Conservation (phyloP, 2,113 vertebrate species). For the Lasiurus cinereus region DNA sequence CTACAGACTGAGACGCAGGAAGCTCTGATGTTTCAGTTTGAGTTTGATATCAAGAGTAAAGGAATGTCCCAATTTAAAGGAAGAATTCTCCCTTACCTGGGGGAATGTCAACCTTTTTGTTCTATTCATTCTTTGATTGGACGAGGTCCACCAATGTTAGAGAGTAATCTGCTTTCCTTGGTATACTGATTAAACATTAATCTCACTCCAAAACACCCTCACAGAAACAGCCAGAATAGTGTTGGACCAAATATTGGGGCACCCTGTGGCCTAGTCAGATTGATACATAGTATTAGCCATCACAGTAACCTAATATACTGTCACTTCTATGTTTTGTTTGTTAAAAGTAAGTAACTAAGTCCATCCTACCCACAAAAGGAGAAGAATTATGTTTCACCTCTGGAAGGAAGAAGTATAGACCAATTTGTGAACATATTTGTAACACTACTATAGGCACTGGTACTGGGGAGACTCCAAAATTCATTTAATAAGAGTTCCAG, state of each 20-base stretch:
- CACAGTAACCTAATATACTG: neutral
- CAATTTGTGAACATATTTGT: neutral
- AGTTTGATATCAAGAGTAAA: neutral
- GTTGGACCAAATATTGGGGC: neutral
- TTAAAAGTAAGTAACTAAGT: neutral
- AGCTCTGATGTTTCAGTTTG: neutral
- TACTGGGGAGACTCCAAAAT: neutral
- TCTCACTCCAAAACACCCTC: neutral
- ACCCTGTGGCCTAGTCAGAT: neutral
- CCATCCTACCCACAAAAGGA: neutral
- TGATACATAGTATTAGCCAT: neutral
- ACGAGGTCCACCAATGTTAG: neutral
- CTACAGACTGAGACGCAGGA: neutral
- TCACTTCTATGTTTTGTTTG: neutral
- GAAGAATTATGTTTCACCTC: neutral
- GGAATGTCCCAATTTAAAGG: neutral
- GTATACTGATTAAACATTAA: conserved; percentile 13
- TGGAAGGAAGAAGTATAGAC: neutral
- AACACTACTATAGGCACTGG: neutral
- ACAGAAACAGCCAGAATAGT: neutral
- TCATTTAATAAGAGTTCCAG: conserved; percentile 19
- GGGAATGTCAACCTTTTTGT: neutral
- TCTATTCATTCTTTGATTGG: neutral
- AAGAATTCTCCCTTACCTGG: neutral
- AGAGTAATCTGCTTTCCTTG: neutral